Conservation (phyloP, 2,113 vertebrate genomes). For the Apteryx owenii region DNA sequence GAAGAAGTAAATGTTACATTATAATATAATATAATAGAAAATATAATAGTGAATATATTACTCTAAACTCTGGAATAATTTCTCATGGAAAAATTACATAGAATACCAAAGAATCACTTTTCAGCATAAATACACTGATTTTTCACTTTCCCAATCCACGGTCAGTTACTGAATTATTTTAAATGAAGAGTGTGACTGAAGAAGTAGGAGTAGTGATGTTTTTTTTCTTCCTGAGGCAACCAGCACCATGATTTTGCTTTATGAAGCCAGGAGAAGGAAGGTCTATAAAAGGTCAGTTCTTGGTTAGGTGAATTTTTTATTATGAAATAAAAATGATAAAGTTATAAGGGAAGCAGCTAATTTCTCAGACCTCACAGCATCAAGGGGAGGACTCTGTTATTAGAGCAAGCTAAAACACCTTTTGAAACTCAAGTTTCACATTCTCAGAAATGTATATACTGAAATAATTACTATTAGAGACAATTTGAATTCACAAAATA, state of each 20-base stretch:
- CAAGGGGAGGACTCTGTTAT: not conserved
- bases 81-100: not conserved
- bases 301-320: not conserved
- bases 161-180: not conserved
- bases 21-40: too few relatives aligned
- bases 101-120: not conserved
- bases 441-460: not conserved
- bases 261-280: not conserved
- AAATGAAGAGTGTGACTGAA: not conserved
- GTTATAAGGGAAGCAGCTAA: not conserved
- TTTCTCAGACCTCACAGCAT: not conserved
- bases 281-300: not conserved
- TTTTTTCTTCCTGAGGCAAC: not conserved
- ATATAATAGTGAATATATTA: too few relatives aligned
- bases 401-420: not conserved
- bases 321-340: not conserved
- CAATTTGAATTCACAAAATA: not conserved
- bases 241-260: not conserved
- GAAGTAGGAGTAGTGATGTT: not conserved
- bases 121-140: not conserved
- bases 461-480: not conserved
- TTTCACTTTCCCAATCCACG: not conserved
- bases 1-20: not conserved
- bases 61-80: not conserved
- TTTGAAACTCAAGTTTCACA: not conserved